phyloP scores from a whole-genome alignment of 1,140 invertebrate species.

The Cydia amplana region DNA sequence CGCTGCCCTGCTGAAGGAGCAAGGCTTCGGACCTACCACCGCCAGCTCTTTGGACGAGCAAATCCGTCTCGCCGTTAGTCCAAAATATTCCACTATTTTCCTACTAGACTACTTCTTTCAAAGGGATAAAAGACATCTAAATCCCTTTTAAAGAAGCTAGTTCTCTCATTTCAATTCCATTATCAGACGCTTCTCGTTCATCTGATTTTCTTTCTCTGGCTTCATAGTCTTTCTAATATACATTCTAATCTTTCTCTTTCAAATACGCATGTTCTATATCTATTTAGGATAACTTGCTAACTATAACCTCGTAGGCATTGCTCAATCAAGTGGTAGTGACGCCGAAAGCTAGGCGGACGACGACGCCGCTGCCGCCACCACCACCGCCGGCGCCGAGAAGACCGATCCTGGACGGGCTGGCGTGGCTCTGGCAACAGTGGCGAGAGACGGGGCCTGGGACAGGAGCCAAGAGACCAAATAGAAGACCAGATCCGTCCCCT shows the following conservation, averaged over 20 bases:
- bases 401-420: conserved; percentile 75
- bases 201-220: conserved; percentile 30
- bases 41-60: conserved; percentile 81
- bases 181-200: conserved; percentile 31
- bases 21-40: conserved; percentile 84
- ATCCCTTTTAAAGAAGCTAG: conserved; percentile 21
- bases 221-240: conserved; percentile 27
- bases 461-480: conserved; percentile 47
- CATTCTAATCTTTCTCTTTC: conserved; percentile 26
- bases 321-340: conserved; percentile 80
- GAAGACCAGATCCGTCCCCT: conserved; percentile 48
- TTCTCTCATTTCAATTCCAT: neutral
- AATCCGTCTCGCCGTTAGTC: conserved; percentile 81
- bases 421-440: conserved; percentile 80
- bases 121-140: conserved; percentile 21
- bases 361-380: conserved; percentile 62
- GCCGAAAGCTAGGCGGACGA: conserved; percentile 70
- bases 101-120: conserved; percentile 36
- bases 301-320: conserved; percentile 76
- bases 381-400: conserved; percentile 66
- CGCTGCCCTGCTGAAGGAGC: conserved; percentile 83
- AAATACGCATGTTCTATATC: conserved; percentile 28
- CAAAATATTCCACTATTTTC: conserved; percentile 48
- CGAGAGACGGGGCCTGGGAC: conserved; percentile 70
- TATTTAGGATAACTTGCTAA: conserved; percentile 42